phyloP scores from a whole-genome alignment of 37 sponge, comb jelly and placozoan species.

The Tethya wilhelma region DNA sequence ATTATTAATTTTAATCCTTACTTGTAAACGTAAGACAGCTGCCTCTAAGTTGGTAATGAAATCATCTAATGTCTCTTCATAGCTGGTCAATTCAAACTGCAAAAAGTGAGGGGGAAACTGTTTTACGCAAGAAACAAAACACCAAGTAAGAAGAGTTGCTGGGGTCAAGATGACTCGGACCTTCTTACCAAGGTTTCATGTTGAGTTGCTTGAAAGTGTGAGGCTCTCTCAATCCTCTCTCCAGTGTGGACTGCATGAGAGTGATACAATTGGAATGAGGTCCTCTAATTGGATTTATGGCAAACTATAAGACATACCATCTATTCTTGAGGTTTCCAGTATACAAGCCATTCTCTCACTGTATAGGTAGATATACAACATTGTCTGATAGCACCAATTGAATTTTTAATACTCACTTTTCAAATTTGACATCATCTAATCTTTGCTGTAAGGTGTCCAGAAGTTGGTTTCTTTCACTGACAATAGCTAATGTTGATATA shows the following conservation, averaged over 20 bases:
- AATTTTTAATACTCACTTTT: conserved; percentile 12
- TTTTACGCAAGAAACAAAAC: too few relatives aligned
- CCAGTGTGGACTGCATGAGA: conserved; percentile 23
- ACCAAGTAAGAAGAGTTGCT: too few relatives aligned
- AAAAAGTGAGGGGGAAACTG: not conserved
- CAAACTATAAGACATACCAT: conserved; percentile 6
- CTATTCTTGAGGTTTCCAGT: conserved; percentile 17
- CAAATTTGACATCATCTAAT: conserved; percentile 32
- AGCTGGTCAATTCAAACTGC: not conserved
- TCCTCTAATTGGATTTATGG: not conserved
- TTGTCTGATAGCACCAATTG: too few relatives aligned
- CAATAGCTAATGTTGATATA: too few relatives aligned
- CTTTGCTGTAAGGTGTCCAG: conserved; percentile 8
- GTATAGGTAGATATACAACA: not conserved
- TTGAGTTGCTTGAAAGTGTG: not conserved
- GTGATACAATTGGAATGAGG: not conserved
- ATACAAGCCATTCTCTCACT: conserved; percentile 38
- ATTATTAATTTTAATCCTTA: too few relatives aligned
- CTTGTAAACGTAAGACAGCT: conserved; percentile 20
- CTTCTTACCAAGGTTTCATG: conserved; percentile 9
- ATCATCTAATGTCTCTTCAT: conserved; percentile 24
- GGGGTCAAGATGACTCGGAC: too few relatives aligned
- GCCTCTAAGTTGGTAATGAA: conserved; percentile 29
- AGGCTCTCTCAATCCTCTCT: not conserved
- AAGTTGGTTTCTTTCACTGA: not conserved